Conservation (phyloP, 2,113 vertebrate genomes). For the Cranoglanis bouderius region DNA sequence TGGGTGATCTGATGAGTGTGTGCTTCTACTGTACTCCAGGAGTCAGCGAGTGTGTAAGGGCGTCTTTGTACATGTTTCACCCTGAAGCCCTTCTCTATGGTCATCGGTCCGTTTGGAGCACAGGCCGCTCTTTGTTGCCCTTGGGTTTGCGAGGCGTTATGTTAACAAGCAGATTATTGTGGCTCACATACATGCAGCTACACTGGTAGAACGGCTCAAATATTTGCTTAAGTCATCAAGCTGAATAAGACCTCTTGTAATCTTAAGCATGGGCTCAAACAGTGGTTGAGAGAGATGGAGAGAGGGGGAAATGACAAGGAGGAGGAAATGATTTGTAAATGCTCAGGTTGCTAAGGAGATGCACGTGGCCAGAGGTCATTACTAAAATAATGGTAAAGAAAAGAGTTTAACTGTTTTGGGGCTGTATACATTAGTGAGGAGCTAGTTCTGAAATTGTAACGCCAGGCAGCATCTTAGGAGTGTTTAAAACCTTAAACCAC, state of each 20-base stretch:
- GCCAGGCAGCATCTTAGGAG: no score
- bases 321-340: background rate
- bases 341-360: background rate
- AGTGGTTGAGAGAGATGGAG: background rate
- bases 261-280: background rate
- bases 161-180: constrained; percentile 39
- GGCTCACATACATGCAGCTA: constrained; percentile 29
- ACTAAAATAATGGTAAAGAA: no score
- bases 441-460: no score
- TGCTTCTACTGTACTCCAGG: constrained; percentile 19
- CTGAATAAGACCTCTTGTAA: constrained; percentile 26
- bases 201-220: constrained; percentile 45
- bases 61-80: background rate
- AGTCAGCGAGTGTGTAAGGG: background rate
- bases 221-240: constrained; percentile 55
- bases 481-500: no score
- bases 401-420: no score
- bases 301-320: background rate
- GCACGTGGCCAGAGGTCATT: background rate
- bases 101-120: constrained; percentile 56
- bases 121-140: constrained; percentile 71
- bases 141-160: background rate
- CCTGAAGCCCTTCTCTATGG: constrained; percentile 3
- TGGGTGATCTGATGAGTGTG: background rate
- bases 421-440: no score